Evolutionary conservation across 2,888 invertebrate species (phyloP).

Genomic region (Drosophila prolongata): DNA sequence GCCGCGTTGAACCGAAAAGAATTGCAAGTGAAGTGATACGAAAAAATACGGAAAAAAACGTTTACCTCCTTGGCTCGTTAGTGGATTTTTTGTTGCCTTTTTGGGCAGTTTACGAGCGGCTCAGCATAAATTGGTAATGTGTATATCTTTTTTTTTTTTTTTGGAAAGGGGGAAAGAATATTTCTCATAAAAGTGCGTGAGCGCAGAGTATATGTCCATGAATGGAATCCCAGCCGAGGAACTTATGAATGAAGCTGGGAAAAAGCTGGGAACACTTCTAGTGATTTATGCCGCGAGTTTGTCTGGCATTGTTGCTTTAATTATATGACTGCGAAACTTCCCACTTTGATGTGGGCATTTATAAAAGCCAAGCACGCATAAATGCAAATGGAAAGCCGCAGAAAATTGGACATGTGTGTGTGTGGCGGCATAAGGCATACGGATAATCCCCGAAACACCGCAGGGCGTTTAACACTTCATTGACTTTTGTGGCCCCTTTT

Average conservation of each 20-base stretch:
- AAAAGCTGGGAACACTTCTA: slow-evolving; percentile 2
- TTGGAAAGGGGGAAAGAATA: not conserved
- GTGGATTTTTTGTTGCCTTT: slow-evolving; percentile 55
- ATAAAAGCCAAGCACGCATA: slow-evolving; percentile 63
- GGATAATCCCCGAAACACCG: slow-evolving; percentile 42
- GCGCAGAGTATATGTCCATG: slow-evolving; percentile 58
- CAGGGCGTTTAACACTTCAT: slow-evolving; percentile 75
- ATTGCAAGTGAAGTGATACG: slow-evolving; percentile 34
- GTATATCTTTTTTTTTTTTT: slow-evolving; percentile 19
- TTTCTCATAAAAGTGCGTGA: slow-evolving; percentile 70
- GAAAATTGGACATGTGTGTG: slow-evolving; percentile 28
- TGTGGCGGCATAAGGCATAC: slow-evolving; percentile 6
- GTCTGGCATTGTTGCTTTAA: slow-evolving; percentile 59
- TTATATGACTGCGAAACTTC: slow-evolving; percentile 51
- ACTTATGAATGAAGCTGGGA: slow-evolving; percentile 62
- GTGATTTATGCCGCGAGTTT: slow-evolving; percentile 75
- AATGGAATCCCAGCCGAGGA: slow-evolving; percentile 47
- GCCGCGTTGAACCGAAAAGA: slow-evolving; percentile 44
- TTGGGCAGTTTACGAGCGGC: slow-evolving; percentile 48
- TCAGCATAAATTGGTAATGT: slow-evolving; percentile 55
- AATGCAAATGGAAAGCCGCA: slow-evolving; percentile 42
- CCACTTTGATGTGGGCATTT: slow-evolving; percentile 45
- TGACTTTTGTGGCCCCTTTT: slow-evolving; percentile 57
- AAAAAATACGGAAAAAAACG: slow-evolving; percentile 33
- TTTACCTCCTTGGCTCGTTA: slow-evolving; percentile 59